Evolutionary conservation across 1,140 invertebrate genomes (phyloP).

Genomic region (Chrysopa pallens): DNA sequence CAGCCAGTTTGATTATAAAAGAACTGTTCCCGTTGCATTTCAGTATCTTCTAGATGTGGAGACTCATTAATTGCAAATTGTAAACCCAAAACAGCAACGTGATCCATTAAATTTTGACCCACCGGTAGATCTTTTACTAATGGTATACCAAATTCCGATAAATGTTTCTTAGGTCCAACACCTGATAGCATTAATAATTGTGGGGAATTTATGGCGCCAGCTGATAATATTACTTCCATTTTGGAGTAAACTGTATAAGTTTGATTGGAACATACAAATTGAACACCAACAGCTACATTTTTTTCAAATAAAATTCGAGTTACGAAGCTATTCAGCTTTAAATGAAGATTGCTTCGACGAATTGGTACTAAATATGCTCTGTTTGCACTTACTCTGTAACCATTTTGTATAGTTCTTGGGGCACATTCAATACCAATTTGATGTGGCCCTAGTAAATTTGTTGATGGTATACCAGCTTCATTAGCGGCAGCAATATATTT

Average conservation of each 20-base stretch:
- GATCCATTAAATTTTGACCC: constrained; percentile 3
- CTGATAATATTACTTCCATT: constrained; percentile 5
- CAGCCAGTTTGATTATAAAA: too few species aligned
- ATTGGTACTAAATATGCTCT: background rate
- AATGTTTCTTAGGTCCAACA: constrained; percentile 3
- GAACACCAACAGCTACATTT: constrained; percentile 1
- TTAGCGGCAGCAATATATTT: too few species aligned
- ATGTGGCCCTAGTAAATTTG: too few species aligned
- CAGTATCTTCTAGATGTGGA: too few species aligned
- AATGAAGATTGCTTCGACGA: constrained; percentile 3
- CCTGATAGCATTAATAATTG: constrained; percentile 6
- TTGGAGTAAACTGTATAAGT: background rate
- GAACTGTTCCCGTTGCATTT: too few species aligned
- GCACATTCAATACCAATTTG: too few species aligned
- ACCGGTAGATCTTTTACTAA: constrained; percentile 3
- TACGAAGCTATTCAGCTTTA: constrained; percentile 2
- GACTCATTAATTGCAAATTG: background rate
- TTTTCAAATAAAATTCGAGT: constrained; percentile 2
- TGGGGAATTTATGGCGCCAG: constrained; percentile 5
- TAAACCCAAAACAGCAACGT: constrained; percentile 20
- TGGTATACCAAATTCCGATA: constrained; percentile 1
- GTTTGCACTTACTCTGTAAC: constrained; percentile 37
- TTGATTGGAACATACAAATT: constrained; percentile 2
- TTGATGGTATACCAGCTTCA: too few species aligned
- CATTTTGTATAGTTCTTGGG: constrained; percentile 26